These are phyloP conservation scores for Cololabis saira DNA, from an alignment of 2,113 vertebrate species.

Conservation along the genomic window DNA sequence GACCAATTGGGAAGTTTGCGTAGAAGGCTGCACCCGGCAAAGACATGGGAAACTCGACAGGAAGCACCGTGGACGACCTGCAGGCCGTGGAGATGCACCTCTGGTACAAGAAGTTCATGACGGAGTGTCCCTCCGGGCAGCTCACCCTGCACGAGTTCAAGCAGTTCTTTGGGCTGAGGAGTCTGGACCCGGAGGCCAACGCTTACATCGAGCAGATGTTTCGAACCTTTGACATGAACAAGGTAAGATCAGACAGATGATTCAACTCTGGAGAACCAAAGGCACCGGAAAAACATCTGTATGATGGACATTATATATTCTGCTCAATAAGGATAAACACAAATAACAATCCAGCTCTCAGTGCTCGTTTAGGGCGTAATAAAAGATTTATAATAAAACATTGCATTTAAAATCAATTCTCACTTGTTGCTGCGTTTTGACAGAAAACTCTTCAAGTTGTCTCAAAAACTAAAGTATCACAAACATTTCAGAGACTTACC, in stretches of 20 bases:
- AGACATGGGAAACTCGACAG: constrained; percentile 86
- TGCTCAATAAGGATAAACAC: too few relatives aligned
- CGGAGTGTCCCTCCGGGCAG: constrained; percentile 91
- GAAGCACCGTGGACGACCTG: constrained; percentile 87
- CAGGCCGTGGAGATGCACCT: constrained; percentile 93
- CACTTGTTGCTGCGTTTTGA: too few relatives aligned
- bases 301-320: too few relatives aligned
- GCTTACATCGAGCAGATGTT: constrained; percentile 95
- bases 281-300: too few relatives aligned
- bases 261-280: not conserved
- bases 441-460: too few relatives aligned
- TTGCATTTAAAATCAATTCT: too few relatives aligned
- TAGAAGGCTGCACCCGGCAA: not conserved
- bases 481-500: too few relatives aligned
- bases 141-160: constrained; percentile 93
- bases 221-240: constrained; percentile 95
- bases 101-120: constrained; percentile 97
- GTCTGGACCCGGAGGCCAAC: constrained; percentile 87
- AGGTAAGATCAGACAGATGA: constrained; percentile 78
- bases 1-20: constrained; percentile 62
- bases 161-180: constrained; percentile 90
- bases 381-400: too few relatives aligned
- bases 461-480: too few relatives aligned
- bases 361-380: too few relatives aligned
- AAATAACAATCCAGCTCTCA: too few relatives aligned